Conservation (phyloP, 2,113 vertebrate genomes). For the Carassius auratus region DNA sequence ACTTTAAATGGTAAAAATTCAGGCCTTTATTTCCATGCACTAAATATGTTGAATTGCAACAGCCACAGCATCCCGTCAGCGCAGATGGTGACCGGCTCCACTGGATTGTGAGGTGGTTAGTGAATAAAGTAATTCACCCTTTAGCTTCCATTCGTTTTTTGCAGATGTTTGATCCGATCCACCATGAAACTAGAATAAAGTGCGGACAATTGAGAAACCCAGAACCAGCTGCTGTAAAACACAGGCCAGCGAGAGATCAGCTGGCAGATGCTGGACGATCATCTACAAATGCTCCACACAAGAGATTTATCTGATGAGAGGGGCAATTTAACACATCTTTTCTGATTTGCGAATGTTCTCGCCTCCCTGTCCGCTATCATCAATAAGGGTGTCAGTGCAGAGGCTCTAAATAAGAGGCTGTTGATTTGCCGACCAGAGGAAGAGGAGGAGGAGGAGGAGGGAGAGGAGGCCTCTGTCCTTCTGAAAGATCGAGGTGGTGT, state of each 20-base stretch:
- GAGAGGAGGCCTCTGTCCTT: constrained; percentile 38
- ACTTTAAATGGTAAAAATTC: not conserved
- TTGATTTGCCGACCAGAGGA: constrained; percentile 43
- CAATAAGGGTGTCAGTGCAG: constrained; percentile 64
- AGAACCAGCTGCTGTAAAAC: constrained; percentile 56
- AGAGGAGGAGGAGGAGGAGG: constrained; percentile 16
- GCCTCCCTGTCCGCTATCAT: constrained; percentile 67
- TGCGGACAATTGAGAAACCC: constrained; percentile 36
- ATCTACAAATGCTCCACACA: constrained; percentile 31
- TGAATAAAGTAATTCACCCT: constrained; percentile 5
- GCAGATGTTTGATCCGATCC: not conserved
- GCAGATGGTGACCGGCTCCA: not conserved
- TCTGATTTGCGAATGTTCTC: constrained; percentile 71
- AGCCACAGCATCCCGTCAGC: not conserved
- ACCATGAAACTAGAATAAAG: not conserved
- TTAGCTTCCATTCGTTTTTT: not conserved
- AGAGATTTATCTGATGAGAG: constrained; percentile 71
- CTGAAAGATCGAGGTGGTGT: constrained; percentile 46
- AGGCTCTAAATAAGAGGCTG: constrained; percentile 61
- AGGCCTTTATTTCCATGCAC: too few species aligned
- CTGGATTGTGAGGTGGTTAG: not conserved
- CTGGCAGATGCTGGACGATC: not conserved
- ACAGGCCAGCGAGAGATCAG: constrained; percentile 20
- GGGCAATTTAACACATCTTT: constrained; percentile 66
- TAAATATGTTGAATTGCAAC: not conserved